These are phyloP conservation scores for Cephus cinctus DNA, from an alignment of 1,140 invertebrate genomes.

Conservation along the genomic window DNA sequence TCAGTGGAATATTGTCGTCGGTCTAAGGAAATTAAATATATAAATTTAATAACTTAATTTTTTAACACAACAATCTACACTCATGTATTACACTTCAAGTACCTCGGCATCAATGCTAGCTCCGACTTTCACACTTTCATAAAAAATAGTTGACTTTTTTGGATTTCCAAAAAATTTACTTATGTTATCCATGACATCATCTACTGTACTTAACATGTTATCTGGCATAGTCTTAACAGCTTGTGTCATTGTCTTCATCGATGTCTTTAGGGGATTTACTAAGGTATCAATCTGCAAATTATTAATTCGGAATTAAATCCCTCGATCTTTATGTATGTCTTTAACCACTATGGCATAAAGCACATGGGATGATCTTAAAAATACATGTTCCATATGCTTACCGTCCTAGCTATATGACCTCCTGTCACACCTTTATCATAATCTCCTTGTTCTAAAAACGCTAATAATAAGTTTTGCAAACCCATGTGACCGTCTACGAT, in stretches of 20 bases:
- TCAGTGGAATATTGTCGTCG: constrained; percentile 83
- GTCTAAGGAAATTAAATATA: constrained; percentile 54
- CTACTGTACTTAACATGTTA: constrained; percentile 77
- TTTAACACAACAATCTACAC: neutral
- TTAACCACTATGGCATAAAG: constrained; percentile 5
- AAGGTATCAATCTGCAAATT: constrained; percentile 68
- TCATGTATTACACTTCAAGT: constrained; percentile 5
- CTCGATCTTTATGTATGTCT: neutral
- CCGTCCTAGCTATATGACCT: constrained; percentile 62
- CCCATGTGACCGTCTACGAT: constrained; percentile 65
- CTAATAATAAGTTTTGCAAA: constrained; percentile 67
- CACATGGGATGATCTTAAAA: constrained; percentile 3
- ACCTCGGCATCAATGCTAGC: constrained; percentile 65
- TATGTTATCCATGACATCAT: constrained; percentile 78
- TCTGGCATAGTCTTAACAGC: constrained; percentile 80
- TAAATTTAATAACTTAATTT: constrained; percentile 1
- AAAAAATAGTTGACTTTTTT: constrained; percentile 48
- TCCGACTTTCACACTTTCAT: constrained; percentile 62
- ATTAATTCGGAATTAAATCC: constrained; percentile 16
- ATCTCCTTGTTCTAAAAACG: constrained; percentile 78
- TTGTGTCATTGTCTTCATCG: constrained; percentile 74
- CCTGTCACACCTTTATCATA: constrained; percentile 69
- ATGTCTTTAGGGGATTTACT: constrained; percentile 80
- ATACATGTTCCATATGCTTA: constrained; percentile 32
- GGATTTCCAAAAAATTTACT: constrained; percentile 59